These are phyloP conservation scores for Melanostoma mellinum DNA, from an alignment of 2,888 invertebrate genomes.

Conservation along the genomic window DNA sequence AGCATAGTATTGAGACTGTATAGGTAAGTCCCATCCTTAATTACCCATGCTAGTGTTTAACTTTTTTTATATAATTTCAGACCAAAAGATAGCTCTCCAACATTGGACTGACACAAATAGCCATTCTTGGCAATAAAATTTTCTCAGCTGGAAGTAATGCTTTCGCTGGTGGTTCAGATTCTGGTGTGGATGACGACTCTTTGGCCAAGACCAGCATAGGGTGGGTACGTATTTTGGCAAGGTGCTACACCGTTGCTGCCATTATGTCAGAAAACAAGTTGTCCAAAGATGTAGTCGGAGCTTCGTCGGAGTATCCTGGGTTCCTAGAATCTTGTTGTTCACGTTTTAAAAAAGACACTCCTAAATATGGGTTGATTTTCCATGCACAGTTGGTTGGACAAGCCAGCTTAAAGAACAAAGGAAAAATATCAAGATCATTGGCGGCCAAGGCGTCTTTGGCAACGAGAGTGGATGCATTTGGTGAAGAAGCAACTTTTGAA, in stretches of 20 bases:
- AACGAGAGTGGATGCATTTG: too few relatives aligned
- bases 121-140: conserved; percentile 92
- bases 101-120: conserved; percentile 93
- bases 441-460: too few relatives aligned
- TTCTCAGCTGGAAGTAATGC: conserved; percentile 84
- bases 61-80: conserved; percentile 81
- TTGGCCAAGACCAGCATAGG: conserved; percentile 86
- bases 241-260: conserved; percentile 86
- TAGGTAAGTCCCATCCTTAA: conserved; percentile 75
- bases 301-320: conserved; percentile 86
- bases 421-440: too few relatives aligned
- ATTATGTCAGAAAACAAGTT: conserved; percentile 79
- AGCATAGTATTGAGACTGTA: conserved; percentile 87
- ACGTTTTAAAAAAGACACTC: too few relatives aligned
- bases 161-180: conserved; percentile 55
- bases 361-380: too few relatives aligned
- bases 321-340: conserved; percentile 88
- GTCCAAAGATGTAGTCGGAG: conserved; percentile 83
- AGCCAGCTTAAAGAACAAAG: too few relatives aligned
- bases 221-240: conserved; percentile 92
- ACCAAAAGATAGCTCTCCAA: conserved; percentile 94
- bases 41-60: not conserved
- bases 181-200: conserved; percentile 79
- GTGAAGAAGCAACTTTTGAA: too few relatives aligned
- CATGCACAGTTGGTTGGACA: too few relatives aligned